Base-by-base conservation (phyloP, 2,113 vertebrate genomes). In the Mustelus asterias region DNA sequence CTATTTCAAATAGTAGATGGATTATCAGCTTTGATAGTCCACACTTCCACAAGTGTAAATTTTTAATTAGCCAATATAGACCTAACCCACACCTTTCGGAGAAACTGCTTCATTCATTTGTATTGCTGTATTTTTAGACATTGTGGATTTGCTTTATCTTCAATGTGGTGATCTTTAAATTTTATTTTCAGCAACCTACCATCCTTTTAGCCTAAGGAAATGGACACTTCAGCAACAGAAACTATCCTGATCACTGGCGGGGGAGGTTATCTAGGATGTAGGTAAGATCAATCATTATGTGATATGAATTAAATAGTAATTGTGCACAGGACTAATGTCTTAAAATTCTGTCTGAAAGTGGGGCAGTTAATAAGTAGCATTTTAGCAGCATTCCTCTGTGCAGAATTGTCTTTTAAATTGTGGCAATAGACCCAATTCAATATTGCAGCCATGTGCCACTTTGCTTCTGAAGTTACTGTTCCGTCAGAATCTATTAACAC, bases 241-340 rank as follows among this genome's bases (percentile, higher is more conserved):
- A 97, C 95, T 0, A 97, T 97, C 44, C 97, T 99, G 72, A 97
- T 99, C 70, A 99, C 99, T 0, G 99, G 99, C 88, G 99, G 99
- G 96, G 97, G 98, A 94, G 99, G 99, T 37, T 99, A 99, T 96
- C 98, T 99, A 96, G 99, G 99, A 83, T 98, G 97, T 97, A 98
- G 99, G 99, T 99, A 97, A 86, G 67, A 72, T 16, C 41, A 70
- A 1, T 76, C 41, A 44, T 95, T 70, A 8, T 33, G n/a, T 54
- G 70, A 41, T 6, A 44, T 44, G 41, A 95, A 29, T 95, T 48
- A 48, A 95, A 72, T 72, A 54, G 20, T 33, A 33, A 29, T 16
- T 33, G 4, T 13, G 29, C 65, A 95, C 0, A 54, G 26, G 22
- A 76, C 63, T 54, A 44, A 94, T 44, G 18, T 24, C 58, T 70